Evolutionary conservation across 2,113 vertebrate species (phyloP).

Genomic region (Actinemys pallida): DNA sequence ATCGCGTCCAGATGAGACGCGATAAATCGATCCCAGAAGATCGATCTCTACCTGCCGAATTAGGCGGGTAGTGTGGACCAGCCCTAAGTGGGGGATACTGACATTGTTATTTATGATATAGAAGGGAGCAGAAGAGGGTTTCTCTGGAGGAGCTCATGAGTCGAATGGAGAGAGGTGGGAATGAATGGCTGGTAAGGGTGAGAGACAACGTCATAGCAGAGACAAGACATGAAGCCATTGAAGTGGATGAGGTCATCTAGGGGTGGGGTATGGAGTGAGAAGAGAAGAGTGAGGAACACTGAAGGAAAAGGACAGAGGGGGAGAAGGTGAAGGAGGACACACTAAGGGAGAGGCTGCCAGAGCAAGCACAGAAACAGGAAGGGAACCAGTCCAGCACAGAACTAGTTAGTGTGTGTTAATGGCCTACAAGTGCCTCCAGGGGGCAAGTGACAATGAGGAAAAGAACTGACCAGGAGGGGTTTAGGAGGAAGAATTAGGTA

Average conservation of each 20-base stretch:
- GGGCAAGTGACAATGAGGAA: neutral
- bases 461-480: neutral
- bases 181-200: neutral
- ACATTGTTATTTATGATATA: no score
- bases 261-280: no score
- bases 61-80: no score
- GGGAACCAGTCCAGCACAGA: neutral
- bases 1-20: no score
- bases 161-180: neutral
- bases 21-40: no score
- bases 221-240: neutral
- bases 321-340: neutral
- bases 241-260: neutral
- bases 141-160: no score
- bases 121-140: no score
- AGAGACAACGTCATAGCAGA: neutral
- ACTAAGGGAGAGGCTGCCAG: neutral
- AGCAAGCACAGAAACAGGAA: neutral
- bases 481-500: neutral
- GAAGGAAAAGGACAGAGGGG: neutral
- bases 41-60: no score
- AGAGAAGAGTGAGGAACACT: neutral
- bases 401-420: neutral
- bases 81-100: no score
- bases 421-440: neutral